phyloP scores from a whole-genome alignment of 2,888 invertebrate genomes.

The Loripinus fragilis region DNA sequence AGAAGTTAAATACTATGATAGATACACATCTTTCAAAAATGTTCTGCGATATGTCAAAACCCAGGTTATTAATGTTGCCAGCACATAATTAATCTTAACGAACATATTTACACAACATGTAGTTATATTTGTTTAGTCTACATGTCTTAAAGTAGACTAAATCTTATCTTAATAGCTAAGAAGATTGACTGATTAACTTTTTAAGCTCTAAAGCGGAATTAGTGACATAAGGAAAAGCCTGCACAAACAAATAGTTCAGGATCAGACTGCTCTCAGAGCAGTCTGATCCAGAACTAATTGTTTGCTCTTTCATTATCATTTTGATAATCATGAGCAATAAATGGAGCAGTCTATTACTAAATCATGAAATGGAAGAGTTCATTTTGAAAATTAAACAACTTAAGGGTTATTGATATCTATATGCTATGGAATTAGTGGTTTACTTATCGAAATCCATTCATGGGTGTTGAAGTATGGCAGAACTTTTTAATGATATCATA shows the following conservation, averaged over 20 bases:
- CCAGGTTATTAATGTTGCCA: conserved; percentile 5
- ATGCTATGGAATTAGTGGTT: background rate
- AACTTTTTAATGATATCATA: conserved; percentile 3
- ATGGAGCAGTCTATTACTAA: no score
- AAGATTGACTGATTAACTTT: conserved; percentile 4
- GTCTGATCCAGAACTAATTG: no score
- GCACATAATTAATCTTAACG: background rate
- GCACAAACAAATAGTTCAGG: no score
- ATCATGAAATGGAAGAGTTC: no score
- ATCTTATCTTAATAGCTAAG: background rate
- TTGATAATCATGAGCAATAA: no score
- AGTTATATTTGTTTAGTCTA: conserved; percentile 1
- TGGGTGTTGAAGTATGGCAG: conserved; percentile 3
- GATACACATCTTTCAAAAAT: background rate
- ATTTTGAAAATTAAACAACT: no score
- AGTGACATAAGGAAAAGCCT: no score
- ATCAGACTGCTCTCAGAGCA: no score
- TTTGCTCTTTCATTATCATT: no score
- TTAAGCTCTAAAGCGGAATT: no score
- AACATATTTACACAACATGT: background rate
- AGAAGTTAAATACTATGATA: no score
- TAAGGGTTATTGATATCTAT: no score
- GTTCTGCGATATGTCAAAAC: conserved; percentile 14
- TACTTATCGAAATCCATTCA: background rate
- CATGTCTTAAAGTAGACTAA: background rate